Percentiles rank a stretch among this genome's conserved stretches.
Evolutionary conservation across 2,888 invertebrate species (phyloP).

Genomic region (Sturmia bella): DNA sequence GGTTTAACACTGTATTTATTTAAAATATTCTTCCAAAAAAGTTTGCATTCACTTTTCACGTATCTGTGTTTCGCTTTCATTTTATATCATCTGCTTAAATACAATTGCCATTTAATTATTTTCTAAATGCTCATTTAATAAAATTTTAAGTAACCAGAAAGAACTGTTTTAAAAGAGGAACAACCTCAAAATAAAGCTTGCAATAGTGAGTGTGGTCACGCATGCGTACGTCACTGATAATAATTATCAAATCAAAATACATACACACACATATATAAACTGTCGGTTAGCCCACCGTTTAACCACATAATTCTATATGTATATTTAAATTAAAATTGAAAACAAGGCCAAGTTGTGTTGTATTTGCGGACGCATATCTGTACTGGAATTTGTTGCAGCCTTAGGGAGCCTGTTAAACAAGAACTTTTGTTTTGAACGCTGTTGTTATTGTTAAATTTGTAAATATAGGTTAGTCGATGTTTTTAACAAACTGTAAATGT

Average conservation of each 20-base stretch:
- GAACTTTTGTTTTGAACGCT: slow-evolving; percentile 45
- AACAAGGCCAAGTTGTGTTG: neutral
- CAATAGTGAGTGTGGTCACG: slow-evolving; percentile 74
- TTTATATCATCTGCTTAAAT: slow-evolving; percentile 55
- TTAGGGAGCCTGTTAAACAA: slow-evolving; percentile 37
- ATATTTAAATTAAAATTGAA: slow-evolving; percentile 38
- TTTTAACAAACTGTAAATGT: slow-evolving; percentile 67
- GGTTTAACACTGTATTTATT: too few relatives aligned
- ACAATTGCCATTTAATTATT: slow-evolving; percentile 45
- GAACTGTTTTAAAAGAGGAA: neutral
- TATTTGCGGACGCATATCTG: slow-evolving; percentile 13
- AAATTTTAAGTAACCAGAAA: neutral
- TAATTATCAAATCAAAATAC: slow-evolving; percentile 80
- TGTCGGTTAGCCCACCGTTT: slow-evolving; percentile 76
- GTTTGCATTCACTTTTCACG: neutral
- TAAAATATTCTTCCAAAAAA: neutral
- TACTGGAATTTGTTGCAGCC: slow-evolving; percentile 1
- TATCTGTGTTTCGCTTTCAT: neutral
- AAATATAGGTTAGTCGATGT: slow-evolving; percentile 67
- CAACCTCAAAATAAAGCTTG: neutral
- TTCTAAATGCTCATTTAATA: slow-evolving; percentile 29
- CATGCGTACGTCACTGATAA: slow-evolving; percentile 78
- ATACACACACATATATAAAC: slow-evolving; percentile 76
- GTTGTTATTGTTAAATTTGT: slow-evolving; percentile 5
- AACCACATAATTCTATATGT: slow-evolving; percentile 63